These are phyloP conservation scores for Gadopsis marmoratus DNA, from an alignment of 2,797 vertebrate species.

Conservation along the genomic window DNA sequence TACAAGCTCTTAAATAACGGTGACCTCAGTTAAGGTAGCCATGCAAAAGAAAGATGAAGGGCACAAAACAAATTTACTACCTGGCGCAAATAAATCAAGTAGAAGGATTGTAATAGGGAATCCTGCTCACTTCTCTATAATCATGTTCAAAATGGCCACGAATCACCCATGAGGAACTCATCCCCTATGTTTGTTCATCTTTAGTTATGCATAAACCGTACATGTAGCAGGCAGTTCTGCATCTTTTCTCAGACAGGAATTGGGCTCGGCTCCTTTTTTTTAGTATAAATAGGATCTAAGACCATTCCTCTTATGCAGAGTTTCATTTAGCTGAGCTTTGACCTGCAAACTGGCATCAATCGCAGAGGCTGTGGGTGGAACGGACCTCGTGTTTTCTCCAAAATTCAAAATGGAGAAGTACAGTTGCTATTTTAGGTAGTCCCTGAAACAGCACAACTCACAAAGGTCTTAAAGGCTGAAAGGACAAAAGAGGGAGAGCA, in stretches of 20 bases:
- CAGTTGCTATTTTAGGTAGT: background rate
- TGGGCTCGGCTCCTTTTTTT: background rate
- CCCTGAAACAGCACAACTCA: background rate
- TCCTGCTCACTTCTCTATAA: constrained; percentile 7
- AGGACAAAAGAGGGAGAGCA: background rate
- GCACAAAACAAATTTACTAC: background rate
- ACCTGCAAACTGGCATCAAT: background rate
- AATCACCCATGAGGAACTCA: constrained; percentile 15
- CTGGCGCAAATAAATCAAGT: constrained; percentile 11
- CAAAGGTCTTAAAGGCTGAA: background rate
- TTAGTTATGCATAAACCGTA: constrained; percentile 13
- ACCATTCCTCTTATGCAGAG: background rate
- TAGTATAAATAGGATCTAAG: background rate
- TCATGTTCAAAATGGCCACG: constrained; percentile 8
- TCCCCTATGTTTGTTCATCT: constrained; percentile 1
- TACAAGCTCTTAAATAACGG: background rate
- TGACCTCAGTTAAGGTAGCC: background rate
- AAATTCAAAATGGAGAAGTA: background rate
- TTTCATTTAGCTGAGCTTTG: background rate
- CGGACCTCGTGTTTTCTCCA: background rate
- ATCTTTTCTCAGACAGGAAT: background rate
- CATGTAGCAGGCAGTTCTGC: background rate
- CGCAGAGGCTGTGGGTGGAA: background rate
- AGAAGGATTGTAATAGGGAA: constrained; percentile 1
- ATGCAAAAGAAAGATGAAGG: background rate